These are phyloP conservation scores for Brachionus calyciflorus DNA, from an alignment of 1,140 invertebrate genomes.

Conservation along the genomic window DNA sequence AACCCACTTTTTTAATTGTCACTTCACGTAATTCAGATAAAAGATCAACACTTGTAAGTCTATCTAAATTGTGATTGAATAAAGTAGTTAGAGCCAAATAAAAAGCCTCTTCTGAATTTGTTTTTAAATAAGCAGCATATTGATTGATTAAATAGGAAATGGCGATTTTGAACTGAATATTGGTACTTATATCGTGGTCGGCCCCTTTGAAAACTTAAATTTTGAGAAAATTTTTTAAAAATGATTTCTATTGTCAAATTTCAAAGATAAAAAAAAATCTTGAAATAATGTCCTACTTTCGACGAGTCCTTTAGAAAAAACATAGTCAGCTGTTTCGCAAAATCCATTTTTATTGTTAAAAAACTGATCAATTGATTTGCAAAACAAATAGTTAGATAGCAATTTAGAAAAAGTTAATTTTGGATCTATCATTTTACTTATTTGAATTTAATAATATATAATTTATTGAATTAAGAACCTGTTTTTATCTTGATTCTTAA, in stretches of 20 bases:
- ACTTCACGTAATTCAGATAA: neutral
- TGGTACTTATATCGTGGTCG: neutral
- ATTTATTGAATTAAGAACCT: too few relatives aligned
- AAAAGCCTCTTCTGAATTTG: neutral
- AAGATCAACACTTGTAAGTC: neutral
- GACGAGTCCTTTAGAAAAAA: neutral
- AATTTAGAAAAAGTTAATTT: neutral
- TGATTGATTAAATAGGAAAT: conserved; percentile 8
- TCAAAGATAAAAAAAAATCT: too few relatives aligned
- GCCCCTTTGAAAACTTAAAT: neutral
- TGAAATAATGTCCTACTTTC: neutral
- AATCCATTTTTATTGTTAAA: neutral
- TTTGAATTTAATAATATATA: too few relatives aligned
- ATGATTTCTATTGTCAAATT: too few relatives aligned
- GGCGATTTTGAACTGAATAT: neutral
- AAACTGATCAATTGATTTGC: neutral
- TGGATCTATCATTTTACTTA: neutral
- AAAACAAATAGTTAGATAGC: conserved; percentile 25
- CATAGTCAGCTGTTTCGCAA: neutral
- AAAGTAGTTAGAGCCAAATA: neutral
- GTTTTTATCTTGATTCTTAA: too few relatives aligned
- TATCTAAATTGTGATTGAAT: conserved; percentile 3
- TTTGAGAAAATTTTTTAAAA: too few relatives aligned
- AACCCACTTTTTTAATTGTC: neutral
- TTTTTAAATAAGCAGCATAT: conserved; percentile 9